These are phyloP conservation scores for Ianthella basta DNA, from an alignment of 37 sponge, comb jelly and placozoan species.

Conservation along the genomic window DNA sequence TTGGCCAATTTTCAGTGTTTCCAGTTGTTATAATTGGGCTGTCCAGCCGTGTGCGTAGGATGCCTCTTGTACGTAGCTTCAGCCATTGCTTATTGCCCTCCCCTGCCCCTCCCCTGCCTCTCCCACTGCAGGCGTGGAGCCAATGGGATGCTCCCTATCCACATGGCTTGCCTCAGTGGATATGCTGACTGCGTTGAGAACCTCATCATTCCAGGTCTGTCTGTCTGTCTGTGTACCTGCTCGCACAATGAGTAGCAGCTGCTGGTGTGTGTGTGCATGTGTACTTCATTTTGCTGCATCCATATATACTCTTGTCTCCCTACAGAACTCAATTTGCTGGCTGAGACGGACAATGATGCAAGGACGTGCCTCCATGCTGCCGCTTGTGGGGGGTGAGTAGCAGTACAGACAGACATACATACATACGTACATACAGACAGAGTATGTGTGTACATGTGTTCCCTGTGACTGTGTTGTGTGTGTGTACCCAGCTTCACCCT, in stretches of 20 bases:
- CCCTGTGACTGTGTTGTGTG: too few species aligned
- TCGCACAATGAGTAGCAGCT: not conserved
- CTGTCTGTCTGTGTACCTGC: slow-evolving; percentile 27
- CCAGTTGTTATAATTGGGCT: not conserved
- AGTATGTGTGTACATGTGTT: too few species aligned
- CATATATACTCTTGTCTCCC: not conserved
- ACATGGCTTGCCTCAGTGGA: slow-evolving; percentile 92
- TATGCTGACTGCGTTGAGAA: slow-evolving; percentile 85
- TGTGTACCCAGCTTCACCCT: too few species aligned
- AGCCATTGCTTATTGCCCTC: not conserved
- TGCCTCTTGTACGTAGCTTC: not conserved
- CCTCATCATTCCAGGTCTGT: slow-evolving; percentile 57
- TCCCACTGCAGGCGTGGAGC: slow-evolving; percentile 55
- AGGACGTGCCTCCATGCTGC: slow-evolving; percentile 88
- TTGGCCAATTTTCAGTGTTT: not conserved
- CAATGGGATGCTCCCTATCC: slow-evolving; percentile 84
- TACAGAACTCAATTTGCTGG: slow-evolving; percentile 19
- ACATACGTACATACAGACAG: not conserved
- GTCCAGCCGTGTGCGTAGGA: slow-evolving; percentile 7
- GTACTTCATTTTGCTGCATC: not conserved
- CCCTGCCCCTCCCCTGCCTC: slow-evolving; percentile 4
- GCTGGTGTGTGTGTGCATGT: too few species aligned
- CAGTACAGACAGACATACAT: not conserved
- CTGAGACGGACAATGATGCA: slow-evolving; percentile 65
- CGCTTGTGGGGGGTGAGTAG: slow-evolving; percentile 87